These are phyloP conservation scores for Heteromurus nitidus DNA, from an alignment of 2,888 invertebrate genomes.

Conservation along the genomic window DNA sequence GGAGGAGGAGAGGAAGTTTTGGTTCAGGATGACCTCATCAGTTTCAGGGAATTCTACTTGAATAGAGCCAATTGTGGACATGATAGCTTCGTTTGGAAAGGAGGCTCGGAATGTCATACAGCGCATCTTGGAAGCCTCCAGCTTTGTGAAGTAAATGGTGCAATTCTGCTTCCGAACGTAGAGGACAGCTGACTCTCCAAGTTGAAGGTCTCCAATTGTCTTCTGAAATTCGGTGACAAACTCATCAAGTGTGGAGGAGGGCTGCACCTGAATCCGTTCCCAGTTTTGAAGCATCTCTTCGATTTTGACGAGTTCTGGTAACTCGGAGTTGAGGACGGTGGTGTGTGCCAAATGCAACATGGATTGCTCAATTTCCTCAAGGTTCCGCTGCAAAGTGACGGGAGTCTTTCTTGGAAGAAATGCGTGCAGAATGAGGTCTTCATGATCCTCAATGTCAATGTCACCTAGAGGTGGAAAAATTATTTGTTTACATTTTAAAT, in stretches of 20 bases:
- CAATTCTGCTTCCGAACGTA: constrained; percentile 20
- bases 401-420: too few species aligned
- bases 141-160: not conserved
- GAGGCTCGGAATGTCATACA: not conserved
- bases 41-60: constrained; percentile 1
- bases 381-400: too few species aligned
- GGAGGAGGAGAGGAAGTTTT: not conserved
- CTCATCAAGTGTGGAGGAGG: too few species aligned
- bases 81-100: not conserved
- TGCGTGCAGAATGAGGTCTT: too few species aligned
- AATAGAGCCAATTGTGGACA: constrained; percentile 3
- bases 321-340: too few species aligned
- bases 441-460: too few species aligned
- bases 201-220: not conserved
- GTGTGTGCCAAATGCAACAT: too few species aligned
- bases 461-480: too few species aligned
- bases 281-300: not conserved
- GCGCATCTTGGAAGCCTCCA: not conserved
- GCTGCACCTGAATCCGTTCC: not conserved
- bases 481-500: too few species aligned
- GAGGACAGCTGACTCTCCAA: not conserved
- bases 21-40: not conserved
- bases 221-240: not conserved
- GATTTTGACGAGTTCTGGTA: not conserved
- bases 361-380: too few species aligned